Conservation (phyloP, 2,113 vertebrate species). For the Aptenodytes patagonicus region DNA sequence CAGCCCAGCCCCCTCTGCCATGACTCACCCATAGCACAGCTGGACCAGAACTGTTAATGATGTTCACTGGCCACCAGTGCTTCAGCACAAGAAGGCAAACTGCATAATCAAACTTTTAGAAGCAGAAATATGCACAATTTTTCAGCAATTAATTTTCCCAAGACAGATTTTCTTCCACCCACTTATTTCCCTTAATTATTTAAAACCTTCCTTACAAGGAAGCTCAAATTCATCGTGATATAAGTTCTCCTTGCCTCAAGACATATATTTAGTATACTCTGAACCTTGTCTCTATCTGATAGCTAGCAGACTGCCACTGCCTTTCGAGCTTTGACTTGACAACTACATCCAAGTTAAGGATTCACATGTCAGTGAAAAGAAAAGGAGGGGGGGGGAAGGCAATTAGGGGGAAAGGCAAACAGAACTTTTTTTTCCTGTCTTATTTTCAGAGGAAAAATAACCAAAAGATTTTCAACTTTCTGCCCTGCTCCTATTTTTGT, state of each 20-base stretch:
- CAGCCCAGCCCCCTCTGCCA: background rate
- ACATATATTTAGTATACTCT: background rate
- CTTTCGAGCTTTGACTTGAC: background rate
- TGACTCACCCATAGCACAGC: background rate
- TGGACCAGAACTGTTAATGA: background rate
- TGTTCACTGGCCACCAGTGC: background rate
- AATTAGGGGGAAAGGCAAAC: background rate
- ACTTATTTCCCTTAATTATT: constrained; percentile 20
- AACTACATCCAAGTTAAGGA: background rate
- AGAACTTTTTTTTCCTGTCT: background rate
- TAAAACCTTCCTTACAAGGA: background rate
- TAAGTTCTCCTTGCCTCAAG: background rate
- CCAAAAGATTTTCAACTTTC: background rate
- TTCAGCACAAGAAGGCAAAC: background rate
- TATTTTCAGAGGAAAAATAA: background rate
- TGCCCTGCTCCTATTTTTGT: background rate
- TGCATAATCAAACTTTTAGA: background rate
- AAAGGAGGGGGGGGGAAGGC: background rate
- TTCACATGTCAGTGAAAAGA: background rate
- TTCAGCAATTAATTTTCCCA: constrained; percentile 13
- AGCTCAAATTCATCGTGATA: background rate
- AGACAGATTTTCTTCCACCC: constrained; percentile 42
- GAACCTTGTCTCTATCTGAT: background rate
- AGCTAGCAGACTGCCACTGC: background rate
- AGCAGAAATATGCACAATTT: background rate